Base-by-base conservation (phyloP, 2,797 vertebrate species). In the Sternotherus odoratus region DNA sequence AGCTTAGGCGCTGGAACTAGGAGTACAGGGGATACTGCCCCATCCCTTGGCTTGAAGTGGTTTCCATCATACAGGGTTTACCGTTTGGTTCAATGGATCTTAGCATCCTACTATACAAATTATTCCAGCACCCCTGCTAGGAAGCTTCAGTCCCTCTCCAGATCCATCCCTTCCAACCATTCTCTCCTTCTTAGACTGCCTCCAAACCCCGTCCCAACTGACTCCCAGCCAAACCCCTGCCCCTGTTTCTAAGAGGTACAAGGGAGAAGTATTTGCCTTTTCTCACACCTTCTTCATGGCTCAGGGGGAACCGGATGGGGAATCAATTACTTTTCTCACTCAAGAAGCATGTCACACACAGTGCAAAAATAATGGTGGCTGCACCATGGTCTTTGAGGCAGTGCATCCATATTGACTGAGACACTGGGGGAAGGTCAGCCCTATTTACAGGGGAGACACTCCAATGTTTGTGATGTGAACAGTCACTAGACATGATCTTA, bases 171-270 rank as follows among this genome's bases (percentile, higher is more conserved):
- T 72, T 83, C 72, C 82, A 86, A 1, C 49, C 92, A 88, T 39
- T 94, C 50, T n/a, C 66, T 92, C 79, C 83, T 72, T 72, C 83
- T 91, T 85, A 83, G 84, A 85, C 17, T 91, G 51, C 49, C 48
- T n/a, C n/a, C 79, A 74, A 79, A 43, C 21, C 84, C 33, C 49
- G 85, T 77, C 33, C 57, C 53, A 82, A 0, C 4, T 39, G 72
- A 87, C 36, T 10, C 16, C 7, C 30, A 87, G 77, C 83, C 90
- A 88, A 93, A 87, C 82, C 84, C 79, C 53, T 82, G 86, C 46
- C 23, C 5, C 43, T 48, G 43, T 3, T 69, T 75, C 43, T 16
- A 26, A 48, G 43, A 48, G 26, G 43, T 15, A 75, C 7, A 46
- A 75, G 48, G 74, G 77, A 79, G 79, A 93, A 83, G 8, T 53